A percentile compares a stretch with the other conserved stretches of the same genome.
Evolutionary conservation across 2,113 vertebrate genomes (phyloP).

Genomic region (Sciurus niger): DNA sequence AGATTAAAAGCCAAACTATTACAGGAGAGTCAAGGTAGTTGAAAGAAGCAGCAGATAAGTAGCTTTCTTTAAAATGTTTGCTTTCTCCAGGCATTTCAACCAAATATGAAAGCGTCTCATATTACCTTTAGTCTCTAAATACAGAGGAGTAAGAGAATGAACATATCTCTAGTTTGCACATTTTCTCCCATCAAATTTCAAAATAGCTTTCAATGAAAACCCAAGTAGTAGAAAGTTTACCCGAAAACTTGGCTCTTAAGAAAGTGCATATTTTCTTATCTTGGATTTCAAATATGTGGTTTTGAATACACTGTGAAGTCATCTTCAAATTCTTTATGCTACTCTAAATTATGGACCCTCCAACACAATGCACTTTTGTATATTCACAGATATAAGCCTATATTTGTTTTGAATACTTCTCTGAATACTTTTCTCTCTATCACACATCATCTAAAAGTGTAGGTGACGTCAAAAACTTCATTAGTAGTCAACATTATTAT

Average conservation of each 20-base stretch:
- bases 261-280: conserved; percentile 86
- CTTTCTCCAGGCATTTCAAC: conserved; percentile 74
- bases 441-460: background rate
- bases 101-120: conserved; percentile 62
- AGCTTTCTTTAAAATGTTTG: conserved; percentile 68
- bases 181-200: conserved; percentile 82
- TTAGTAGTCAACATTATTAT: conserved; percentile 71
- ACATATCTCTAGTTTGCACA: conserved; percentile 82
- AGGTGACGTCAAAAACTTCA: conserved; percentile 27
- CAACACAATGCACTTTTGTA: background rate
- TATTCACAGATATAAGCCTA: background rate
- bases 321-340: conserved; percentile 18
- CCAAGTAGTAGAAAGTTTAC: conserved; percentile 82
- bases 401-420: background rate
- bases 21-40: conserved; percentile 40
- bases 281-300: conserved; percentile 64
- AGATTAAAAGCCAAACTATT: conserved; percentile 72
- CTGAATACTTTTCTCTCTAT: background rate
- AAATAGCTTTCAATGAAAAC: conserved; percentile 83
- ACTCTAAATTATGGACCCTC: conserved; percentile 43
- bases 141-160: conserved; percentile 65
- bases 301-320: conserved; percentile 58
- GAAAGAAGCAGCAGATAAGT: conserved; percentile 70
- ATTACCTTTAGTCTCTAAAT: conserved; percentile 69
- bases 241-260: conserved; percentile 84